Base-by-base conservation (phyloP, 2,888 invertebrate genomes). In the Sarcophaga subvicina region DNA sequence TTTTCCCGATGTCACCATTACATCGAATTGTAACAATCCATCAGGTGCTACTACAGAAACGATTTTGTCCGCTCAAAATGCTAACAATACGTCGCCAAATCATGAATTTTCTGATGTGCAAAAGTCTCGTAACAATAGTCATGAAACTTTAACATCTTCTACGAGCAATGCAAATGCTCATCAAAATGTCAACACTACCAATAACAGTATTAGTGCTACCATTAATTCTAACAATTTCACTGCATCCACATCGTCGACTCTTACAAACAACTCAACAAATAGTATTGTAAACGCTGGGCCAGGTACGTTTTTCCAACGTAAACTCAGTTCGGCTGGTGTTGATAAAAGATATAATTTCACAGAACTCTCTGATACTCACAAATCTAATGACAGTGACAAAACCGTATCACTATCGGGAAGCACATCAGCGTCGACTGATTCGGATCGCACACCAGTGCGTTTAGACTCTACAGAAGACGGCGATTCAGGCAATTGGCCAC, bases 381-480 rank as follows among this genome's bases (percentile, higher is more conserved):
- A 94, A 89, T 95, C 95, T 69, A 95, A 95, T 92, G 96, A 96
- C 88, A 96, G 96, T 91, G 97, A 95, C 90, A 96, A 95, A 88
- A 95, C 96, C 67, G 95, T 96, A 45, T 96, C 97, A 11, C 94
- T 96, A 80, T 96, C 96, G 69, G 96, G 96, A n/a, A 93, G 93
- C 70, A 91, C 91, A 11, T 94, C 95, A 47, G 96, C 96, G 60
- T 97, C 96, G 88, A 97, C 97, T 37, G 98, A 98, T 94, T 98
- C 97, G 0, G 97, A 97, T 94, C 94, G 96, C 88, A 97, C 97
- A 12, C 96, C 97, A 54, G 96, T 97, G 17, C 94, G 97, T 73
- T 95, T 97, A 5, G 97, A 97, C 92, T 93, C 93, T 3, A 96
- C 96, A n/a, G 96, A 97, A 91, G 97, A 98, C 91, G 96, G 96